phyloP scores from a whole-genome alignment of 2,797 vertebrate genomes.

The Gila robusta region DNA sequence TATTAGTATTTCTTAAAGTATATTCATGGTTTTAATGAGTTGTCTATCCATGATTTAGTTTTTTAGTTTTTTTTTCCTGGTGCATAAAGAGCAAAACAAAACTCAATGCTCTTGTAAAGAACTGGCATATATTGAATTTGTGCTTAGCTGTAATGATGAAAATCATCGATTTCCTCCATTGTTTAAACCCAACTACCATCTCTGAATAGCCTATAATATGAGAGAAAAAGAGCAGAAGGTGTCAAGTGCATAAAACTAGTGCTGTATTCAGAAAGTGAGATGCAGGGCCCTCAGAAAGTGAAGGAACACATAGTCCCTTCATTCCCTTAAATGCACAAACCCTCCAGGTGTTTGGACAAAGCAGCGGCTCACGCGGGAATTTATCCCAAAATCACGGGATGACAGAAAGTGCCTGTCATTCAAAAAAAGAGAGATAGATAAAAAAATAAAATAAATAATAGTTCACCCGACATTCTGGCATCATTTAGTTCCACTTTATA shows the following conservation, averaged over 20 bases:
- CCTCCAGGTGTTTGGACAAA: conserved; percentile 44
- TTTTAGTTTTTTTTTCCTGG: background rate
- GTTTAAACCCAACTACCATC: conserved; percentile 1
- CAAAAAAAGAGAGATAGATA: background rate
- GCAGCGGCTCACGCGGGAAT: background rate
- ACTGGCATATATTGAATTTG: background rate
- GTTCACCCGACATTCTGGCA: background rate
- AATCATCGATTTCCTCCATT: background rate
- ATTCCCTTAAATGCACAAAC: conserved; percentile 3
- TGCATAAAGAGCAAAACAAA: background rate
- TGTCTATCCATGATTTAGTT: background rate
- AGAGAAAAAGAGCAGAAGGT: background rate
- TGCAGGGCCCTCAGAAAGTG: background rate
- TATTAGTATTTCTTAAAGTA: background rate
- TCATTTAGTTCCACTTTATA: background rate
- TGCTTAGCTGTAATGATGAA: background rate
- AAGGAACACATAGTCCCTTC: conserved; percentile 4
- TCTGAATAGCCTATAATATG: background rate
- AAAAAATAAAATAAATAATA: background rate
- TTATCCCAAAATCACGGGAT: background rate
- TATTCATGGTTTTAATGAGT: background rate
- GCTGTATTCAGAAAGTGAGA: background rate
- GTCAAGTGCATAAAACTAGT: background rate
- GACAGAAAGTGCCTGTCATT: background rate
- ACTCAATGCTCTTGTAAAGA: background rate